Evolutionary conservation across 2,113 vertebrate genomes (phyloP), one percentile per base, ranked within the genome.

Genomic region (Dipodomys merriami): DNA sequence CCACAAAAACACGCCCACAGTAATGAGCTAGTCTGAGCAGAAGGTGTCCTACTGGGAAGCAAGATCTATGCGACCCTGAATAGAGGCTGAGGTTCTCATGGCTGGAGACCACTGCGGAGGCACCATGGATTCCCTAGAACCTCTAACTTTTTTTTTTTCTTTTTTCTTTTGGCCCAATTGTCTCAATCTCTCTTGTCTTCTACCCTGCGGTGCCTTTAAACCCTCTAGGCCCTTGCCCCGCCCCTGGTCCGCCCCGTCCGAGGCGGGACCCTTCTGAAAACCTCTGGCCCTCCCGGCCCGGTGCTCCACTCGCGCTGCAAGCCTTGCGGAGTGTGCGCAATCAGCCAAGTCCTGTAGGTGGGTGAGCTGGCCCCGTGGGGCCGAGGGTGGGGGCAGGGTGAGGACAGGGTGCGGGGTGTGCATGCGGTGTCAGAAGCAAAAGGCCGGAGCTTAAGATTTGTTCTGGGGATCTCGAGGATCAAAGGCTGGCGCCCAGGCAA

Each of bases 261-360:
- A 95, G 94, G 96, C 93, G 94, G 95, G 95, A 96, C 84, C 90
- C 44, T 44, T 88, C 91, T 72, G 94, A 97, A 96, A 97, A 97
- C 78, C 94, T 74, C 87, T 20, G 23, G 89, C 78, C 65, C 3
- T 5, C 67, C 18, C 1, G 13, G 44, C 71, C 7, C 0, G 2
- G 68, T 25, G 49, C 64, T 10, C 29, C 94, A 97, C 71, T 96
- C 10, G 64, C 84, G 10, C 79, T n/a, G 84, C 91, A n/a, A 68
- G 60, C 91, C 88, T 57, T 23, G 64, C 10, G 13, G 6, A 0
- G 81, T 53, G 77, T 7, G 44, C 5, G 20, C 64, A 18, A 33
- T 35, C 49, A 1, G 44, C 53, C n/a, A 5, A 57, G 12, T 65
- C 88, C 0, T 2, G 7, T 77, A 6, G 68, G 27, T 92, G 69